Conservation (phyloP, 2,888 invertebrate species). For the Drosophila nr. medialis region DNA sequence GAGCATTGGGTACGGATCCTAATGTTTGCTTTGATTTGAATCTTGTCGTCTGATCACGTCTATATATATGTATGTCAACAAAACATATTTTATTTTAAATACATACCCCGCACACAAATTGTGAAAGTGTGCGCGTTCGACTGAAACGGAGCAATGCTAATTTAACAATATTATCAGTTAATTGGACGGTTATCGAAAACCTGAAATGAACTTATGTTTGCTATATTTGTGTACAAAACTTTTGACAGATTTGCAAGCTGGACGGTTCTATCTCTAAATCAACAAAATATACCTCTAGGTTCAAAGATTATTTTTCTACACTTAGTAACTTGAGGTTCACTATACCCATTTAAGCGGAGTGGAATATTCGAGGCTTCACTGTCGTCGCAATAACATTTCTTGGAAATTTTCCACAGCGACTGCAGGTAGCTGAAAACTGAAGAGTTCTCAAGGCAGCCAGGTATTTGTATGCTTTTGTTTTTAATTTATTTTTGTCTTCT, state of each 20-base stretch:
- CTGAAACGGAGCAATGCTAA: not conserved
- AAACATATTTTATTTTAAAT: conserved; percentile 21
- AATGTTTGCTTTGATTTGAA: conserved; percentile 12
- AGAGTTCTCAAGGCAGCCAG: conserved; percentile 13
- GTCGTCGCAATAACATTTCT: conserved; percentile 8
- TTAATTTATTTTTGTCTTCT: conserved; percentile 38
- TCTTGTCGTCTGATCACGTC: conserved; percentile 7
- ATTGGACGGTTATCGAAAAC: not conserved
- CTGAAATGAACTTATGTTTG: not conserved
- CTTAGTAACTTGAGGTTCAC: not conserved
- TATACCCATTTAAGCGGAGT: not conserved
- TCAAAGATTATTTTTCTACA: not conserved
- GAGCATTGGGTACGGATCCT: conserved; percentile 4
- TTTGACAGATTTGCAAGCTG: not conserved
- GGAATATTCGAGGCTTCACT: conserved; percentile 1
- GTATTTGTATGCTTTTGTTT: conserved; percentile 22
- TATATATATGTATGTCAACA: not conserved
- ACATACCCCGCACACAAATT: not conserved
- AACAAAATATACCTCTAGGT: not conserved
- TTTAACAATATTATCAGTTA: not conserved
- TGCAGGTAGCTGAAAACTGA: conserved; percentile 59
- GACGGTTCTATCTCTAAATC: not conserved
- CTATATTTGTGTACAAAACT: not conserved
- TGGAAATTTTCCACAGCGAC: conserved; percentile 58
- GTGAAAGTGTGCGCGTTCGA: not conserved